Percentiles rank a stretch among this genome's conserved stretches.
Evolutionary conservation across 2,797 vertebrate genomes (phyloP).

Genomic region (Smutsia gigantea): DNA sequence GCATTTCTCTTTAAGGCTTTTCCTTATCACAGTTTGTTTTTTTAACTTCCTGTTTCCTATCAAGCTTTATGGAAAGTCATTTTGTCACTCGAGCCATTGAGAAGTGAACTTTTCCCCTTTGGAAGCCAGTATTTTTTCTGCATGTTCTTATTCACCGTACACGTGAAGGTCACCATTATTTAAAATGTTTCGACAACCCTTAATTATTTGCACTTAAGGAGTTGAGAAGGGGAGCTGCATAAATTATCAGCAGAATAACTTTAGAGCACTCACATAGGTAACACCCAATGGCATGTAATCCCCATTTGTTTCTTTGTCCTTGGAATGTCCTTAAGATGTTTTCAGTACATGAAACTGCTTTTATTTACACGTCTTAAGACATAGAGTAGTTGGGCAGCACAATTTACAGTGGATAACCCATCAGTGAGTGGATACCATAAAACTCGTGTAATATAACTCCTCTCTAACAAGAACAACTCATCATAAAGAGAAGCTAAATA

Average conservation of each 20-base stretch:
- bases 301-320: constrained; percentile 52
- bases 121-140: constrained; percentile 15
- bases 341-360: neutral
- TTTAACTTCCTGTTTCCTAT: constrained; percentile 81
- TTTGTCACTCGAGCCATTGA: constrained; percentile 72
- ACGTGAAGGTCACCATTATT: constrained; percentile 22
- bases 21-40: constrained; percentile 77
- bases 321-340: constrained; percentile 5
- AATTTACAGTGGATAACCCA: neutral
- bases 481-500: neutral
- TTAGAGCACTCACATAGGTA: neutral
- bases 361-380: neutral
- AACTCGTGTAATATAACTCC: neutral
- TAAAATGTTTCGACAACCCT: constrained; percentile 63
- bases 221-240: constrained; percentile 14
- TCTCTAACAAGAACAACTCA: neutral
- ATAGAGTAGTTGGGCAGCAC: neutral
- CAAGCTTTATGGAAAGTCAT: constrained; percentile 76
- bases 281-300: neutral
- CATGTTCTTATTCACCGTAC: neutral
- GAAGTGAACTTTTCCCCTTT: constrained; percentile 43
- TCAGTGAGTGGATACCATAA: neutral
- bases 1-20: constrained; percentile 70
- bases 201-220: constrained; percentile 68
- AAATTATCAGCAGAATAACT: constrained; percentile 17